These are phyloP conservation scores for Heteromormyrus szaboi DNA, from an alignment of 2,797 vertebrate species.

Conservation along the genomic window DNA sequence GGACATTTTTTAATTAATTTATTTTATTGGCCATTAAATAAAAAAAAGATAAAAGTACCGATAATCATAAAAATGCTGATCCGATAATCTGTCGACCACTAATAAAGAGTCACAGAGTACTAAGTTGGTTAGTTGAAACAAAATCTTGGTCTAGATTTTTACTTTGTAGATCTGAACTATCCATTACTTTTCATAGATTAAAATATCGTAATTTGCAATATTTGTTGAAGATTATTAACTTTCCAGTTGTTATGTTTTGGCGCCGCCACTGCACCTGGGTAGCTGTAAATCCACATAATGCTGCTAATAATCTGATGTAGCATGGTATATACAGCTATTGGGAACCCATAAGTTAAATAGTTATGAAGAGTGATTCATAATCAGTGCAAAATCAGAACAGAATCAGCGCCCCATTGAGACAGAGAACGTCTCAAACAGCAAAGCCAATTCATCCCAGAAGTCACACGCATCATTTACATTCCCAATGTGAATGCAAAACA, in stretches of 20 bases:
- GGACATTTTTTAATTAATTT: neutral
- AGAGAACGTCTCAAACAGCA: neutral
- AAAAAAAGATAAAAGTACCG: neutral
- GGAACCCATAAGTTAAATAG: neutral
- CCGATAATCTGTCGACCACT: neutral
- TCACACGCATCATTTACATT: constrained; percentile 32
- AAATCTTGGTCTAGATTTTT: neutral
- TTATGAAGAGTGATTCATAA: neutral
- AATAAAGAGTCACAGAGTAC: neutral
- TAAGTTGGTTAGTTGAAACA: neutral
- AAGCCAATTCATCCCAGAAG: constrained; percentile 23
- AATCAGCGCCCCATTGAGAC: neutral
- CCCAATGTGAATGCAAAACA: constrained; percentile 31
- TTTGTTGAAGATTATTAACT: neutral
- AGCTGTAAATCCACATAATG: neutral
- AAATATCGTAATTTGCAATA: neutral
- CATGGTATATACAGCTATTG: neutral
- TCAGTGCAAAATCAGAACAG: neutral
- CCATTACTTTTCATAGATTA: neutral
- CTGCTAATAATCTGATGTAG: neutral
- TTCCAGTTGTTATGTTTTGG: neutral
- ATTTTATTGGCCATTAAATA: neutral
- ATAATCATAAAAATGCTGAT: neutral
- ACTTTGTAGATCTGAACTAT: neutral
- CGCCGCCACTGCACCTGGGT: neutral